A percentile compares a stretch with the other conserved stretches of the same genome.
Evolutionary conservation across 2,888 invertebrate genomes (phyloP).

Genomic region (Caenorhabditis wallacei): DNA sequence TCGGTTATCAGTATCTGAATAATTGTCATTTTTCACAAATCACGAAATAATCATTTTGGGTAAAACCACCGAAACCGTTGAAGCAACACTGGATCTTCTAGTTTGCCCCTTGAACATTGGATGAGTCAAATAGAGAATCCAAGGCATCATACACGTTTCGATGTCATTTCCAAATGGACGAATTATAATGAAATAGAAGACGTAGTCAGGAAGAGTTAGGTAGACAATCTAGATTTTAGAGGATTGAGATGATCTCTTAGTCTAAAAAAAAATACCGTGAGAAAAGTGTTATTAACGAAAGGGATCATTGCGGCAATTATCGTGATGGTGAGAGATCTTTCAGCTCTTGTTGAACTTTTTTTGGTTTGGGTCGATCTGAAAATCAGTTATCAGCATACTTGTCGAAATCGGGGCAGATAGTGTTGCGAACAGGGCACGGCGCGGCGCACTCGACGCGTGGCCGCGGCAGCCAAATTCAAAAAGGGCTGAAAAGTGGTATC

Average conservation of each 20-base stretch:
- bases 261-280: too few species aligned
- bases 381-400: too few species aligned
- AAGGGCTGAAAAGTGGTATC: too few species aligned
- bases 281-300: constrained; percentile 37
- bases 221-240: constrained; percentile 34
- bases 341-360: constrained; percentile 19
- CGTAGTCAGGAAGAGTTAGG: constrained; percentile 24
- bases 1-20: too few species aligned
- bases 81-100: constrained; percentile 3
- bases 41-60: neutral
- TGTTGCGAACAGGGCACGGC: too few species aligned
- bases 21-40: too few species aligned
- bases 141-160: constrained; percentile 43
- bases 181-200: constrained; percentile 39
- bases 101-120: constrained; percentile 37
- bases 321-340: constrained; percentile 45
- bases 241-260: too few species aligned
- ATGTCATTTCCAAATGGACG: constrained; percentile 54
- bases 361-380: constrained; percentile 27
- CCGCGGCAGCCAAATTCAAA: too few species aligned
- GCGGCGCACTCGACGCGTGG: too few species aligned
- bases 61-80: constrained; percentile 7
- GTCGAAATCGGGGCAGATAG: too few species aligned
- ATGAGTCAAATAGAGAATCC: constrained; percentile 48
- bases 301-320: constrained; percentile 53